phyloP scores from a whole-genome alignment of 2,888 invertebrate species.

The Cataglyphis cursor region DNA sequence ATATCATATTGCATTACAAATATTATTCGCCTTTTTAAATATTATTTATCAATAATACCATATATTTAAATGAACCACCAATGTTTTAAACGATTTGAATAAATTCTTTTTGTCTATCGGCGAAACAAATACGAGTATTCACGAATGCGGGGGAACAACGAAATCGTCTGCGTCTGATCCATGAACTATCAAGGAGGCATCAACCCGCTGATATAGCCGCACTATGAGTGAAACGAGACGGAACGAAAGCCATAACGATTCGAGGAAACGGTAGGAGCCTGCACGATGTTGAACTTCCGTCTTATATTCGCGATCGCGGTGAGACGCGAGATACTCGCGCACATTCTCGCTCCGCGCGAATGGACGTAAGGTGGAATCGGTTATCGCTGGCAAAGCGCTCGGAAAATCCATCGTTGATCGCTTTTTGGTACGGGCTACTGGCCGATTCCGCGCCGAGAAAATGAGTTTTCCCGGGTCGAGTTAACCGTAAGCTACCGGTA shows the following conservation, averaged over 20 bases:
- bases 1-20: not conserved
- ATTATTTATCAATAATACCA: not conserved
- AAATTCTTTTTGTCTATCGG: not conserved
- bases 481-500: constrained; percentile 55
- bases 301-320: constrained; percentile 54
- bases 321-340: constrained; percentile 12
- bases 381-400: constrained; percentile 64
- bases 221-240: constrained; percentile 47
- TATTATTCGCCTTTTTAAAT: not conserved
- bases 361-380: constrained; percentile 49
- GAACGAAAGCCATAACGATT: constrained; percentile 65
- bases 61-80: not conserved
- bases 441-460: constrained; percentile 80
- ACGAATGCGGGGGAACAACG: not conserved
- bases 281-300: constrained; percentile 64
- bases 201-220: not conserved
- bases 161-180: not conserved
- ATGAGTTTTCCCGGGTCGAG: constrained; percentile 79
- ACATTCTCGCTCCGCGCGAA: not conserved
- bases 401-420: constrained; percentile 78
- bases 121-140: not conserved
- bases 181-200: not conserved
- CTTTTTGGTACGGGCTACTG: constrained; percentile 78
- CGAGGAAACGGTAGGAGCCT: constrained; percentile 70
- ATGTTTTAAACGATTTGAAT: not conserved